phyloP scores from a whole-genome alignment of 1,140 invertebrate genomes.

The Heliothis virescens region DNA sequence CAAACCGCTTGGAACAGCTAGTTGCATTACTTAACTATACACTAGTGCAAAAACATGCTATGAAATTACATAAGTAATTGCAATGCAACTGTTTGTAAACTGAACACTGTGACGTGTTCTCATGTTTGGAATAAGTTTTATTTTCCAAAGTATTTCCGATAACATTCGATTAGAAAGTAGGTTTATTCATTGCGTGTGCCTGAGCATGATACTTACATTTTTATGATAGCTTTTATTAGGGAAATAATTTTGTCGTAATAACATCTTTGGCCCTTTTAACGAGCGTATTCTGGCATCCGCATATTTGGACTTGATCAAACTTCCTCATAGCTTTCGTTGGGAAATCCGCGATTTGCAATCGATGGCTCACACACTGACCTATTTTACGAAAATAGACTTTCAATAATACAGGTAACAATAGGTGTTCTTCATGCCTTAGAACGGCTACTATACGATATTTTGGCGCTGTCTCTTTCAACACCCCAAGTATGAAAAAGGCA shows the following conservation, averaged over 20 bases:
- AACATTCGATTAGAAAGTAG: not conserved
- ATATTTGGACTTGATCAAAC: not conserved
- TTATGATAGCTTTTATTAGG: conserved; percentile 19
- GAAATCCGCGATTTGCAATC: conserved; percentile 28
- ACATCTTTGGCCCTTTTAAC: conserved; percentile 27
- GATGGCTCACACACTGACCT: conserved; percentile 62
- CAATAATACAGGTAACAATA: conserved; percentile 49
- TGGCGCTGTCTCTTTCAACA: conserved; percentile 32
- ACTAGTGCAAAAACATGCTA: too few relatives aligned
- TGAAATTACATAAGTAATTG: too few relatives aligned
- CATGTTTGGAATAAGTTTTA: not conserved
- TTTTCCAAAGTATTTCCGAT: not conserved
- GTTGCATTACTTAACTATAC: too few relatives aligned
- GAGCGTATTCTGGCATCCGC: conserved; percentile 5
- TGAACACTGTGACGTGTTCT: too few relatives aligned
- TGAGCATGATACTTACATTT: conserved; percentile 25
- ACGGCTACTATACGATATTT: conserved; percentile 29
- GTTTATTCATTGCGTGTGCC: conserved; percentile 29
- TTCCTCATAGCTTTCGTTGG: not conserved
- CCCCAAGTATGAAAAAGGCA: conserved; percentile 19
- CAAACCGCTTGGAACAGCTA: too few relatives aligned
- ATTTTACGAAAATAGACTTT: conserved; percentile 54
- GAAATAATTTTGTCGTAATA: conserved; percentile 13
- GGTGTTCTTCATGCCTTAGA: conserved; percentile 36
- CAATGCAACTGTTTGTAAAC: too few relatives aligned